Percentiles rank a stretch among this genome's conserved stretches.
phyloP scores from a whole-genome alignment of 2,797 vertebrate species.

The Lithobates sylvaticus region DNA sequence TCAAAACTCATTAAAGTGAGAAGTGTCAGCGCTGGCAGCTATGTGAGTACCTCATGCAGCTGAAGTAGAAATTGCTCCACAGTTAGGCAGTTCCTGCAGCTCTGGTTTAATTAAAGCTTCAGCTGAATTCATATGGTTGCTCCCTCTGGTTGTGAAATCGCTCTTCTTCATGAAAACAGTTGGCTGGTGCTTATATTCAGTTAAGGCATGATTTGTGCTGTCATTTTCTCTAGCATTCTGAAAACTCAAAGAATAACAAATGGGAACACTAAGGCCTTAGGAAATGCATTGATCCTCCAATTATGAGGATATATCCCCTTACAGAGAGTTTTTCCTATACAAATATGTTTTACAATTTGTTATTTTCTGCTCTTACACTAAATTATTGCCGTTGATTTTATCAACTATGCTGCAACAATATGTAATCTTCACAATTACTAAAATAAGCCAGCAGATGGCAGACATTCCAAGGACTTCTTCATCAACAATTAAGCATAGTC shows the following conservation, averaged over 20 bases:
- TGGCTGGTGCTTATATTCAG: constrained; percentile 14
- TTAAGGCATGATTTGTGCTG: constrained; percentile 30
- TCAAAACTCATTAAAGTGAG: constrained; percentile 46
- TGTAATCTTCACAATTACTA: too few species aligned
- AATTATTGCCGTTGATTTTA: too few species aligned
- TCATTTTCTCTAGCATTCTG: background rate
- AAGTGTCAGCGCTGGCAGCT: constrained; percentile 53
- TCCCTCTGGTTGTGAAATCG: constrained; percentile 13
- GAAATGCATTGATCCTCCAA: background rate
- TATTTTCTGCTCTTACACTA: too few species aligned
- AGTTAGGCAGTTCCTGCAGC: constrained; percentile 11
- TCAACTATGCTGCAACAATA: too few species aligned
- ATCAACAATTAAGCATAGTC: too few species aligned
- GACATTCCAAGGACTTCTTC: too few species aligned
- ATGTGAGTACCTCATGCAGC: constrained; percentile 20
- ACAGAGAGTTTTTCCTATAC: background rate
- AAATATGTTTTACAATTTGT: too few species aligned
- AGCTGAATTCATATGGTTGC: constrained; percentile 14
- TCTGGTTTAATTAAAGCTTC: constrained; percentile 56
- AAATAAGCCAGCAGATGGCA: too few species aligned
- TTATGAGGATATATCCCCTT: background rate
- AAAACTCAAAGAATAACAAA: background rate
- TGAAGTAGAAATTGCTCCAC: constrained; percentile 54
- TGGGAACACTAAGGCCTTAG: background rate
- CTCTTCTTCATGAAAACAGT: constrained; percentile 19